Conservation (phyloP, 2,888 invertebrate species). For the Hymenopus coronatus region DNA sequence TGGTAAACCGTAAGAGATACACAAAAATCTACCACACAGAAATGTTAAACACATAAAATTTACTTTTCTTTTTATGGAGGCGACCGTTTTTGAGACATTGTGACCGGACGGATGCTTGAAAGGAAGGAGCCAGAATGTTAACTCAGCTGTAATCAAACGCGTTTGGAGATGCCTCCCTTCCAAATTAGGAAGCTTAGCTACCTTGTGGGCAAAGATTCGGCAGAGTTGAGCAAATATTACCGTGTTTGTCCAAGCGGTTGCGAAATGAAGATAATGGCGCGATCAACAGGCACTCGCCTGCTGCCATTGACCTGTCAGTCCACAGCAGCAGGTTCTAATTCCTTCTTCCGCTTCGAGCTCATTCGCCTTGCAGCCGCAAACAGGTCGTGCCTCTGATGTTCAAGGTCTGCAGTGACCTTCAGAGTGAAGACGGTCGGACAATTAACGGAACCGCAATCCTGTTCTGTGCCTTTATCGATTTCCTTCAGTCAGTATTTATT, state of each 20-base stretch:
- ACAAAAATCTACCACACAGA: no score
- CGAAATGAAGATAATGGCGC: background rate
- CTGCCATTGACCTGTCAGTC: background rate
- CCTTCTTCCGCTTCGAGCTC: background rate
- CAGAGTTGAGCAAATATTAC: background rate
- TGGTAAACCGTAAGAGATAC: no score
- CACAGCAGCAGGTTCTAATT: background rate
- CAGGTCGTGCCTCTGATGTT: background rate
- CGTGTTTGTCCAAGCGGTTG: background rate
- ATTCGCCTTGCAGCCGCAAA: background rate
- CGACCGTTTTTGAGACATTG: no score
- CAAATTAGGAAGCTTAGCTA: no score
- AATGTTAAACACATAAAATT: no score
- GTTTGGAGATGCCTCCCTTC: no score
- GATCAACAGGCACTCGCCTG: background rate
- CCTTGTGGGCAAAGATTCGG: background rate
- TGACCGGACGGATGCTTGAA: no score
- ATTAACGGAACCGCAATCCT: background rate
- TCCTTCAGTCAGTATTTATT: no score
- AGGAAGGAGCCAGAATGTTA: no score
- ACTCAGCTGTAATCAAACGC: no score
- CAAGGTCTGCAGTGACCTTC: background rate
- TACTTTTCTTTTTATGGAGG: no score
- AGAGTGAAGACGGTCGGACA: background rate
- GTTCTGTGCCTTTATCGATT: background rate